These are phyloP conservation scores for Andrena fulva DNA, from an alignment of 2,888 invertebrate genomes.

Conservation along the genomic window DNA sequence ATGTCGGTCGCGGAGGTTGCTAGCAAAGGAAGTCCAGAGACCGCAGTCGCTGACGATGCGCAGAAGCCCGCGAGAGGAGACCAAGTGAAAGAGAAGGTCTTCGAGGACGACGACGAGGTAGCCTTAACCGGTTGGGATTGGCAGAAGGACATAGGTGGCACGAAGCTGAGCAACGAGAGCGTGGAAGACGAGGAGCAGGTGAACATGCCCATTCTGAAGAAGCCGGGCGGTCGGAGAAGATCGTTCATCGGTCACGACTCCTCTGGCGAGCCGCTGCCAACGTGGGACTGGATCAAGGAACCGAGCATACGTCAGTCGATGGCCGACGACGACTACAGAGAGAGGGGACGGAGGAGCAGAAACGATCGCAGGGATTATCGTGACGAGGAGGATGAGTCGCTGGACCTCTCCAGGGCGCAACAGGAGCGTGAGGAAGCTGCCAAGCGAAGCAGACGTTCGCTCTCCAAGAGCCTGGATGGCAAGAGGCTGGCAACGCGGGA, in stretches of 20 bases:
- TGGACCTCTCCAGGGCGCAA: conserved; percentile 45
- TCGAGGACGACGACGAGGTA: conserved; percentile 62
- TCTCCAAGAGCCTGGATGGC: conserved; percentile 60
- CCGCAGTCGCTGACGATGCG: conserved; percentile 2
- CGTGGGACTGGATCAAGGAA: conserved; percentile 41
- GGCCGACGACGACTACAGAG: conserved; percentile 45
- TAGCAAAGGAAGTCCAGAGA: conserved; percentile 9
- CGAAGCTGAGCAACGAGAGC: background rate
- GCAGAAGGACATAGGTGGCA: conserved; percentile 46
- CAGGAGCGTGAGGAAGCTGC: conserved; percentile 60
- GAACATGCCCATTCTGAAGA: conserved; percentile 42
- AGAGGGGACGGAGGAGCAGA: conserved; percentile 62
- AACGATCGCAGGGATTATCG: conserved; percentile 65
- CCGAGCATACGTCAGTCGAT: conserved; percentile 33
- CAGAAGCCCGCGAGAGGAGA: conserved; percentile 43
- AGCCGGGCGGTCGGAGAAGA: conserved; percentile 31
- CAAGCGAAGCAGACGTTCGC: conserved; percentile 67
- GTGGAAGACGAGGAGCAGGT: conserved; percentile 59
- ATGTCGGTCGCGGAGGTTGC: conserved; percentile 30
- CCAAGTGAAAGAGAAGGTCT: conserved; percentile 48
- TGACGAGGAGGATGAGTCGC: conserved; percentile 63
- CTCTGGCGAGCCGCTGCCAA: conserved; percentile 39
- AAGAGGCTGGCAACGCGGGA: conserved; percentile 37
- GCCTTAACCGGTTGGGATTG: conserved; percentile 52
- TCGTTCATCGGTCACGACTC: conserved; percentile 55